Conservation (phyloP, 1,140 invertebrate species). For the Steinernema feltiae region DNA sequence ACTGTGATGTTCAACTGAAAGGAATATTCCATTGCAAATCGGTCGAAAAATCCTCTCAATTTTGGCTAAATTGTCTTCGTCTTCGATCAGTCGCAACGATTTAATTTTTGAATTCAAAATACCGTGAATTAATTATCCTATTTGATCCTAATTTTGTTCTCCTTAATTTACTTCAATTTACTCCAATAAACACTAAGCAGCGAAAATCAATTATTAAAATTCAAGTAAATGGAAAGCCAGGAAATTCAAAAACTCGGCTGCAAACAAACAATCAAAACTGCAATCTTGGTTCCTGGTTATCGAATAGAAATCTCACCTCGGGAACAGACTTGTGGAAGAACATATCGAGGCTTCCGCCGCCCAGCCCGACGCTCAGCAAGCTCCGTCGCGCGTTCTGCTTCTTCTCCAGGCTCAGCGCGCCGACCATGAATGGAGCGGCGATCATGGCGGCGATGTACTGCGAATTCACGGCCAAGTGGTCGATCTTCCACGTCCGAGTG, state of each 20-base stretch:
- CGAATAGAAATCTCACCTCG: background rate
- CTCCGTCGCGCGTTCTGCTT: background rate
- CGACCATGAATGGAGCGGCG: constrained; percentile 15
- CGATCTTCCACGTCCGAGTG: constrained; percentile 22
- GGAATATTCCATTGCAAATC: background rate
- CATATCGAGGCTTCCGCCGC: constrained; percentile 24
- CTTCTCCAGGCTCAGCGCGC: background rate
- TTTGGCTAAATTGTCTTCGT: no score
- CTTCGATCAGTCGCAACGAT: no score
- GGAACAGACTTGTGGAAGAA: background rate
- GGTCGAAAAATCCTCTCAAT: background rate
- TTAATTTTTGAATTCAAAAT: no score
- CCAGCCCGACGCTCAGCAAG: constrained; percentile 13
- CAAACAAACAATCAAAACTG: no score
- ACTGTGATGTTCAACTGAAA: constrained; percentile 20
- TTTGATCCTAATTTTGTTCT: no score
- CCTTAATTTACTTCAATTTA: no score
- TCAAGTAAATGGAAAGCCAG: no score
- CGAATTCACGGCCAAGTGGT: background rate
- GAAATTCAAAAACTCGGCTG: no score
- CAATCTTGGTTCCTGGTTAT: no score
- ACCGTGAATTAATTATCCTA: no score
- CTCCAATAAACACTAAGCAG: no score
- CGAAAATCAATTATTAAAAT: no score
- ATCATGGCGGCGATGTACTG: constrained; percentile 23